Evolutionary conservation across 2,888 invertebrate genomes (phyloP), one percentile per base, ranked within the genome.

Genomic region (Schizotus pectinicornis): DNA sequence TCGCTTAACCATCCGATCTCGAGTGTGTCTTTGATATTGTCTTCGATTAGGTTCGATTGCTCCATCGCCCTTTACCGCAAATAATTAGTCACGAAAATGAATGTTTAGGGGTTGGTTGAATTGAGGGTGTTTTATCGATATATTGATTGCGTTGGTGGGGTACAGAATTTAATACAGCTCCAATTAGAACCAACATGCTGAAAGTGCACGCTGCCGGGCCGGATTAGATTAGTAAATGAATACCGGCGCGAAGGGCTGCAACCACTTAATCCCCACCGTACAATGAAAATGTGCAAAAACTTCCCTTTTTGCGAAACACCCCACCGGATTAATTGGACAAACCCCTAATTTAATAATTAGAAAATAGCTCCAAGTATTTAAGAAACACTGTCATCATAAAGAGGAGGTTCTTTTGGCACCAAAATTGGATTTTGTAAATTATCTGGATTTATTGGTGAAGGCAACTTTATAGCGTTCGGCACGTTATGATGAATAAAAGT

Each of bases 191-290:
- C 65, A 71, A 72, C 71, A 71, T 68, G 69, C 65, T 66, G 66
- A 66, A 71, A 71, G 68, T 68, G 66, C 71, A 67, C 65, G 67
- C 64, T 62, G 59, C 61, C 64, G 53, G 62, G 61, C 64, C 65
- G 62, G 68, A 73, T 73, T 72, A 67, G 67, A 74, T 73, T 73
- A 74, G 72, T 72, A 70, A 73, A 74, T 72, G 72, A 72, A 72
- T 69, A 69, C 70, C 62, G 60, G 60, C 62, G 62, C 53, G 67
- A 70, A 72, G 67, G 69, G 72, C 70, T 66, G 72, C 63, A 67
- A 68, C 68, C 71, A 69, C 68, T 73, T 73, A 72, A 71, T 72
- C 69, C 67, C 68, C 64, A 61, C 66, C 63, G 59, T 59, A 55
- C 11, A 35, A 22, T 41, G 47, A 14, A 50, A 42, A 47, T 45